Evolutionary conservation across 2,888 invertebrate genomes (phyloP).

Genomic region (Acronicta aceris): DNA sequence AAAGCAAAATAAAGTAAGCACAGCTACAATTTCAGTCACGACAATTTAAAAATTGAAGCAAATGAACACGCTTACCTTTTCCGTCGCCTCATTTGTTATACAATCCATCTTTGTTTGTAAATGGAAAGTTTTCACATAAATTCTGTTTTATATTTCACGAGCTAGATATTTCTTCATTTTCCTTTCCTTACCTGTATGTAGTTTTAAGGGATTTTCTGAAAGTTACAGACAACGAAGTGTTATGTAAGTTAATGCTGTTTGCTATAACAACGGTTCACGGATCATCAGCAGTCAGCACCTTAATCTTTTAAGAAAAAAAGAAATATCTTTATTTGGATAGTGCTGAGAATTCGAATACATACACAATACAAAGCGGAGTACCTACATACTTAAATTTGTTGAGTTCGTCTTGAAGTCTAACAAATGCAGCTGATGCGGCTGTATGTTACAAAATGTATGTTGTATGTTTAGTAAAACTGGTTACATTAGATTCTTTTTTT

Average conservation of each 20-base stretch:
- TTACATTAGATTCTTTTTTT: too few relatives aligned
- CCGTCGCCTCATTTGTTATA: slow-evolving; percentile 44
- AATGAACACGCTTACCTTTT: slow-evolving; percentile 44
- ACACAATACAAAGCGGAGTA: too few relatives aligned
- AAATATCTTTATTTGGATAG: too few relatives aligned
- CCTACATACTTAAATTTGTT: too few relatives aligned
- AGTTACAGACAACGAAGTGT: neutral
- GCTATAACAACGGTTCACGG: neutral
- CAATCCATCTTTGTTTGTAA: slow-evolving; percentile 46
- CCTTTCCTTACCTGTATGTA: slow-evolving; percentile 19
- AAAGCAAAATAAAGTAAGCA: too few relatives aligned
- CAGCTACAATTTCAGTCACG: slow-evolving; percentile 9
- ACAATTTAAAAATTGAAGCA: slow-evolving; percentile 55
- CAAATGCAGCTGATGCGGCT: too few relatives aligned
- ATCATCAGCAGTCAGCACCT: too few relatives aligned
- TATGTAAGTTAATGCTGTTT: neutral
- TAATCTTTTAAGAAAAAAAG: too few relatives aligned
- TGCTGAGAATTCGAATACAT: too few relatives aligned
- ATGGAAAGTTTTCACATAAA: slow-evolving; percentile 52
- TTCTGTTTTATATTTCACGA: slow-evolving; percentile 44
- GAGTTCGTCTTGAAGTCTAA: too few relatives aligned
- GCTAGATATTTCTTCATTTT: slow-evolving; percentile 32
- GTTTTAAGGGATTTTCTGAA: neutral
- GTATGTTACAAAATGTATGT: too few relatives aligned
- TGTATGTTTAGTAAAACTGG: too few relatives aligned